Evolutionary conservation across 2,797 vertebrate species (phyloP).

Genomic region (Taeniopygia guttata): DNA sequence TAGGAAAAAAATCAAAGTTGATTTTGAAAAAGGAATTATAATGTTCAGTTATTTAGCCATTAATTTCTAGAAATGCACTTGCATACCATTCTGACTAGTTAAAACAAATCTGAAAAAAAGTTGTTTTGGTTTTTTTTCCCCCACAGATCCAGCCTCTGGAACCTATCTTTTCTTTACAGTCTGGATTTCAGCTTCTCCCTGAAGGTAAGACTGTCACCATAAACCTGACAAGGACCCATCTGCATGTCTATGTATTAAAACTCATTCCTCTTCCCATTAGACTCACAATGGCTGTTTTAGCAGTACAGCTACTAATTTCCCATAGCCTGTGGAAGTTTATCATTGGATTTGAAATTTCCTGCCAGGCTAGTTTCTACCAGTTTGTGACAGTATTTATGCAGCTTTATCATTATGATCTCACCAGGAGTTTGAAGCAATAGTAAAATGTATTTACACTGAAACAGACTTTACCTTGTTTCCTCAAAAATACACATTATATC

Average conservation of each 20-base stretch:
- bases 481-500: conserved; percentile 41
- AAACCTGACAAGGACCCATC: conserved; percentile 49
- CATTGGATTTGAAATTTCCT: conserved; percentile 70
- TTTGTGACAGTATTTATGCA: conserved; percentile 67
- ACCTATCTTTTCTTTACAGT: background rate
- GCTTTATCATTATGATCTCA: conserved; percentile 69
- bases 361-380: conserved; percentile 64
- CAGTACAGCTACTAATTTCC: conserved; percentile 71
- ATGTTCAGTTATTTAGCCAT: background rate
- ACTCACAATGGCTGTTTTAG: conserved; percentile 50
- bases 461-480: conserved; percentile 31
- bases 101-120: background rate
- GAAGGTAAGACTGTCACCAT: background rate
- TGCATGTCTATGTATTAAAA: conserved; percentile 21
- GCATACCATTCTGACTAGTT: background rate
- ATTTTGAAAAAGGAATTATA: background rate
- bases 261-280: conserved; percentile 27
- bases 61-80: background rate
- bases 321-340: conserved; percentile 74
- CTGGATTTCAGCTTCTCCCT: conserved; percentile 12
- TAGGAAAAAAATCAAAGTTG: background rate
- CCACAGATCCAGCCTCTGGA: background rate
- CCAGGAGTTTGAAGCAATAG: conserved; percentile 63
- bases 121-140: background rate
- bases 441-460: conserved; percentile 67